Evolutionary conservation across 2,113 vertebrate genomes (phyloP), one percentile per base, ranked within the genome.

Genomic region (Alethe diademata): DNA sequence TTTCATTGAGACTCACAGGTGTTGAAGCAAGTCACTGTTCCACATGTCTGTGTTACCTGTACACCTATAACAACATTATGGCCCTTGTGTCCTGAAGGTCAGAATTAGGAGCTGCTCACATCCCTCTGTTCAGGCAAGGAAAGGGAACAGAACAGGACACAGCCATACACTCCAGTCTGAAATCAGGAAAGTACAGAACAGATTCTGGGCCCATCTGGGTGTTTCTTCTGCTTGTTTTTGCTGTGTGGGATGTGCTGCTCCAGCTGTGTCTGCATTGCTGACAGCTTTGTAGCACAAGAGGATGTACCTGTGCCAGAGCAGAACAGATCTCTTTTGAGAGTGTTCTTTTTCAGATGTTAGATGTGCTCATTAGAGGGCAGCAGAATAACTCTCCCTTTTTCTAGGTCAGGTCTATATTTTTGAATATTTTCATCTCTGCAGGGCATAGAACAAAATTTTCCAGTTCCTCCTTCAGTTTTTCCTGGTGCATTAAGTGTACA

Each of bases 341-440:
- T 73, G 78, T 66, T 94, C 48, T 78, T 78, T 66, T 64, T 90
- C 50, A 83, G 26, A 61, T 94, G 43, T 89, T 69, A 43, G 25
- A 69, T 91, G 40, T 89, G 90, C 86, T 92, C 95, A 91, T 97
- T 97, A 96, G 96, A 96, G 93, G 96, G 93, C 96, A 96, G 95
- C 95, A 96, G 76, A 83, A 95, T 45, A 88, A 72, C 80, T 94
- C 42, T 92, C 86, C 71, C 40, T 67, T 95, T 95, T 96, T 96
- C 90, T 96, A 94, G 88, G 79, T 95, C 95, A 96, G 31, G 53
- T 88, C 76, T 91, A 0, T 90, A 38, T 67, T 94, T 92, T 67
- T 84, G 40, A 93, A 67, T 71, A 24, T 86, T 92, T 92, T 86
- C 40, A 71, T 74, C 70, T 76, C 78, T 0, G 4, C 38, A 70